Base-by-base conservation (phyloP, 2,888 invertebrate genomes). In the Lomographa bimaculata region DNA sequence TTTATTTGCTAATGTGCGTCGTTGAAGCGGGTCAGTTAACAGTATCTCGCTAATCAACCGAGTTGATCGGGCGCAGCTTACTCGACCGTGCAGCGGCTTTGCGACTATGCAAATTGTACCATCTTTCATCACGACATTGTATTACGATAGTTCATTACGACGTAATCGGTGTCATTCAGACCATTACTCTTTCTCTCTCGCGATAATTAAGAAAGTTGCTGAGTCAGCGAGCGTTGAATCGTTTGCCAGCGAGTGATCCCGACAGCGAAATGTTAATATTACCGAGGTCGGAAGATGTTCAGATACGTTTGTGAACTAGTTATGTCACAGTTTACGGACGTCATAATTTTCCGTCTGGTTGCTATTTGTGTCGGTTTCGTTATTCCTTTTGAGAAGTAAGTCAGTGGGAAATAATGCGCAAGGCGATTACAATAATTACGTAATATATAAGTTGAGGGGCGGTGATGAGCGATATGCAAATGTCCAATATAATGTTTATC, bases 331-430 rank as follows among this genome's bases (percentile, higher is more conserved):
- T 70, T 58, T 60, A 40, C 51, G 43, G 52, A 50, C 50, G 59
- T 65, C 50, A 67, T 68, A 69, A 79, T 82, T 80, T 81, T 79
- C 74, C 77, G 71, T 68, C 60, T 72, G 70, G 70, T 60, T 81
- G 79, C 57, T 59, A 69, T 72, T 76, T 57, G 64, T 68, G 72
- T 58, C 64, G 40, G 48, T 49, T 57, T 57, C 53, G 54, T 60
- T 57, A 61, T 57, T 56, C 54, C 59, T 65, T 64, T 60, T 45
- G 51, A 40, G 50, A 71, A 64, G 59, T 67, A 54, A 68, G 60
- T 41, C 55, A 63, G 54, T 67, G 57, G 61, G 63, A 60, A 59
- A 62, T 63, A 45, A 51, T 45, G 47, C 40, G 25, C 42, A 19
- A 41, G 30, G 7, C 45, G 45, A 53, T 66, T 57, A 55, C 45